phyloP scores from a whole-genome alignment of 1,140 invertebrate genomes.

The Philotrypesis tridentata region DNA sequence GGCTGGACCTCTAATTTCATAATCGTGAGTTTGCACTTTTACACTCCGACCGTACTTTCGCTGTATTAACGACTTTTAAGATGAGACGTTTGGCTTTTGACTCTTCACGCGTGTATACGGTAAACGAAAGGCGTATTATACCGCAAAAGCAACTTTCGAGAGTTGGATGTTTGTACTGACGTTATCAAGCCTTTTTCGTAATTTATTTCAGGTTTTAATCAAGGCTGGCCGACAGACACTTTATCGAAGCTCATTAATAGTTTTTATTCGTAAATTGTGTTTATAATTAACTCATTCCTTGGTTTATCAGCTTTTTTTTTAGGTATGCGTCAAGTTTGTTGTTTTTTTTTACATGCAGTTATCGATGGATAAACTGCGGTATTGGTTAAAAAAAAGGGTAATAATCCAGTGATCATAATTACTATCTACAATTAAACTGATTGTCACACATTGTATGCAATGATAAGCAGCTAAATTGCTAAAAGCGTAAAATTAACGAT shows the following conservation, averaged over 20 bases:
- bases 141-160: neutral
- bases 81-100: neutral
- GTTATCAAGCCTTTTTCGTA: neutral
- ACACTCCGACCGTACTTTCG: neutral
- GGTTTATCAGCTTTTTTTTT: too few species aligned
- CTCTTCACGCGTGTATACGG: too few species aligned
- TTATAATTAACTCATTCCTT: too few species aligned
- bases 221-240: neutral
- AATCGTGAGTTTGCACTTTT: constrained; percentile 1
- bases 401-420: neutral
- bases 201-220: neutral
- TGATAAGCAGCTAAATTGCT: too few species aligned
- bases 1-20: neutral
- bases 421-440: neutral
- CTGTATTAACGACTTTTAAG: neutral
- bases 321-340: neutral
- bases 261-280: neutral
- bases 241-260: neutral
- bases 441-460: neutral
- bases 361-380: neutral
- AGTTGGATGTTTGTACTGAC: neutral
- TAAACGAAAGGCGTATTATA: neutral
- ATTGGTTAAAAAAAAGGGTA: neutral
- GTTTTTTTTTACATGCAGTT: neutral
- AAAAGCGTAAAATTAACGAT: neutral